These are phyloP conservation scores for Dicrostonyx torquatus DNA, from an alignment of 2,797 vertebrate genomes.

Conservation along the genomic window DNA sequence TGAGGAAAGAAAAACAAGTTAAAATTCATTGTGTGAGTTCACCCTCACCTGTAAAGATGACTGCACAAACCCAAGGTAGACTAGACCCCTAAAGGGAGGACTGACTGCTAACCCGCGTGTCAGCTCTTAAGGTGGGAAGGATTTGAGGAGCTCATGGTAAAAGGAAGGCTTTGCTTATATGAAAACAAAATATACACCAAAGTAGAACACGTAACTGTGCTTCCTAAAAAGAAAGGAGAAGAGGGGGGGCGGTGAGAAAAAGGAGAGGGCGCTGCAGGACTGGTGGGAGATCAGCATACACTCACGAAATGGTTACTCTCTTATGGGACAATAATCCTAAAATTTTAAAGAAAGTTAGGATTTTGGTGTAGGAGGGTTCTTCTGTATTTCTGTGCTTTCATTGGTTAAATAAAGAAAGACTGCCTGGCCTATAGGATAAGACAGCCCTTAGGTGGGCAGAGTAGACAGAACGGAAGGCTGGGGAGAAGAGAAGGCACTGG, in stretches of 20 bases:
- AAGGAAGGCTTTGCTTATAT: neutral
- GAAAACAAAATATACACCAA: neutral
- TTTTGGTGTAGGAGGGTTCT: too few relatives aligned
- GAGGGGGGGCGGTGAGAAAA: too few relatives aligned
- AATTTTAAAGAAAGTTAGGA: neutral
- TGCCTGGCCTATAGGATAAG: too few relatives aligned
- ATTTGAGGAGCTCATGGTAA: neutral
- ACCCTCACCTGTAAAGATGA: neutral
- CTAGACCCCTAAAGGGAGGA: neutral
- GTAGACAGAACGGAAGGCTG: too few relatives aligned
- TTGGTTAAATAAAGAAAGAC: too few relatives aligned
- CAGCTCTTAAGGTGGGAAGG: neutral
- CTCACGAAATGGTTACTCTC: neutral
- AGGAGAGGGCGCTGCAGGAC: too few relatives aligned
- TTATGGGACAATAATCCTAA: neutral
- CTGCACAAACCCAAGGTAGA: neutral
- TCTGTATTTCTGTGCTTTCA: too few relatives aligned
- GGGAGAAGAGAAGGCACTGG: too few relatives aligned
- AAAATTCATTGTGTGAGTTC: neutral
- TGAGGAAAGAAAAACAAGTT: slow-evolving; percentile 65
- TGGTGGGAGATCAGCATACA: neutral
- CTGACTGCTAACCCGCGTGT: too few relatives aligned
- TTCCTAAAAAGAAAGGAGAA: neutral
- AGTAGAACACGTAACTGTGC: neutral
- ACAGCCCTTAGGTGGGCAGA: too few relatives aligned